Evolutionary conservation across 35 echinoderm and acorn worm species (phyloP), one percentile per base, ranked within the genome.

Genomic region (Lytechinus variegatus): DNA sequence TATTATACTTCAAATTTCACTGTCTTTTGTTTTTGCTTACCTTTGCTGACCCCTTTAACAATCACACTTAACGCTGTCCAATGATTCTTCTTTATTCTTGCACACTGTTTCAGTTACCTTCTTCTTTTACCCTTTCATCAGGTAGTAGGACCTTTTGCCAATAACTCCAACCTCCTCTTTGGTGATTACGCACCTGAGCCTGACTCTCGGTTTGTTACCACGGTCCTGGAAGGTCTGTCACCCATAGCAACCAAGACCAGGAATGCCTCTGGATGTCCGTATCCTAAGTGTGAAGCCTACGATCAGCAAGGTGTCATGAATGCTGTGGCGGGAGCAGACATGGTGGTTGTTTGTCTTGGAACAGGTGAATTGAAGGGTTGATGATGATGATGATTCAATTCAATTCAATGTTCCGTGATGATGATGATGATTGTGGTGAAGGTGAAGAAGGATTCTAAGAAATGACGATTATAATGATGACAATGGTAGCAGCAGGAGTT

Each of bases 71-170:
- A 9, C 56, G 4, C 56, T 58, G 1, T 58, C 56, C 56, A 58
- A 9, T 56, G 55, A 56, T 16, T 71, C 61, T 13, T 13, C 16
- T 21, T 24, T 24, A 24, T 0, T 24, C 14, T 71, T 21, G 16
- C 16, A 21, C 19, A 10, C 61, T 71, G 10, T 24, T 13, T 24
- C 5, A 24, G 4, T 71, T 71, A 21, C 61, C 24, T 4, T 14
- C 19, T 71, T 13, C 60, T 21, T 79, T 24, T 79, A 19, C 3
- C 14, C 24, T 1, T 60, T 94, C 56, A 86, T 21, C 66, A 99
- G 98, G 89, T 99, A 72, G 97, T 99, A 10, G 98, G 98, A 28
- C 98, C 98, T 92, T 99, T 99, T 94, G 98, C 98, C 54, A 95
- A 99, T 55, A 95, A 88, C 44, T 60, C 95, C 0, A n/a, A 53